phyloP scores from a whole-genome alignment of 1,140 invertebrate genomes.

The Pogonomyrmex californicus region DNA sequence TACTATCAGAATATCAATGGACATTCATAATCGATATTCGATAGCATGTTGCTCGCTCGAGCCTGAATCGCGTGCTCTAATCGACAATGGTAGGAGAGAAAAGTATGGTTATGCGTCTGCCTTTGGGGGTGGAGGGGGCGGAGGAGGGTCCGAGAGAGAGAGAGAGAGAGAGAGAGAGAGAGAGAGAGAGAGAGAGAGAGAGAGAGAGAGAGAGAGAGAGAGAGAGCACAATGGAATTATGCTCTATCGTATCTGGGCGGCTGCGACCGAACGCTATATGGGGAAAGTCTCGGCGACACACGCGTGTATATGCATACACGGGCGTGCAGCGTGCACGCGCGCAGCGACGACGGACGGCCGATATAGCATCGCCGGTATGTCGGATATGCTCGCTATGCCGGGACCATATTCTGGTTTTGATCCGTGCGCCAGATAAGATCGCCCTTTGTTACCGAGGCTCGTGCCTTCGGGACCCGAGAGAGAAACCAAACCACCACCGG shows the following conservation, averaged over 20 bases:
- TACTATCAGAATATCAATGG: constrained; percentile 29
- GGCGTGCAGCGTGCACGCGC: constrained; percentile 61
- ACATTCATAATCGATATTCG: constrained; percentile 30
- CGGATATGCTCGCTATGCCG: constrained; percentile 84
- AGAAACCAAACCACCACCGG: constrained; percentile 65
- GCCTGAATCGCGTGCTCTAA: constrained; percentile 48
- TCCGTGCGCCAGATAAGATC: constrained; percentile 81
- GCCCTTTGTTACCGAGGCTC: constrained; percentile 84
- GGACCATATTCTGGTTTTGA: constrained; percentile 83
- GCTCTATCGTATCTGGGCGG: constrained; percentile 61
- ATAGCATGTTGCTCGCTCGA: constrained; percentile 2
- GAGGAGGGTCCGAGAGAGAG: too few relatives aligned
- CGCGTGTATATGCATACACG: constrained; percentile 7
- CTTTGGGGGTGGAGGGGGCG: background rate
- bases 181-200: too few relatives aligned
- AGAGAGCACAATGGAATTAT: constrained; percentile 67
- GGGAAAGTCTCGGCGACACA: constrained; percentile 42
- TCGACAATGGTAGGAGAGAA: constrained; percentile 53
- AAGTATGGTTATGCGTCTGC: constrained; percentile 13
- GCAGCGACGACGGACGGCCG: constrained; percentile 61
- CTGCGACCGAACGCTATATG: constrained; percentile 14
- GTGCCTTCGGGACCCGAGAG: constrained; percentile 80
- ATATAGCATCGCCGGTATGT: constrained; percentile 79
- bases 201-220: too few relatives aligned
- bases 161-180: too few relatives aligned